These are phyloP conservation scores for Ciconia maguari DNA, from an alignment of 2,113 vertebrate genomes.

Conservation along the genomic window DNA sequence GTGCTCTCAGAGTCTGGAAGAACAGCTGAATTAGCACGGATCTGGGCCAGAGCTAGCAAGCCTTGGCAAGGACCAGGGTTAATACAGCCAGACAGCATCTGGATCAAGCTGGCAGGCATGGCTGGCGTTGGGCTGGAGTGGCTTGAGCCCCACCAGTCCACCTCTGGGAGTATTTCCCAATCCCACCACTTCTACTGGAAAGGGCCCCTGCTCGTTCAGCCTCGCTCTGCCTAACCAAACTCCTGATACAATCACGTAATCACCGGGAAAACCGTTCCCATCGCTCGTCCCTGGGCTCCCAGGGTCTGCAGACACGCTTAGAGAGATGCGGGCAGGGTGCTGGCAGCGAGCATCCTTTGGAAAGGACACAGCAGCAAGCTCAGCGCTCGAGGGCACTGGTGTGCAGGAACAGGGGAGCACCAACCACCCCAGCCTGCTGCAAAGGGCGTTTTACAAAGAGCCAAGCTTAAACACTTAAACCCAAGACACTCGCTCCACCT, in stretches of 20 bases:
- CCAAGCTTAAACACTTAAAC: neutral
- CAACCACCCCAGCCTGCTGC: neutral
- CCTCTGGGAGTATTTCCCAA: neutral
- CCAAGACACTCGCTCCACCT: neutral
- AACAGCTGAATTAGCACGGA: neutral
- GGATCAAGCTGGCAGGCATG: neutral
- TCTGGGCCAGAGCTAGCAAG: neutral
- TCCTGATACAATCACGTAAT: accelerated
- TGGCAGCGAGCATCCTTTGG: neutral
- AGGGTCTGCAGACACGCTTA: neutral
- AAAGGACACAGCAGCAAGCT: neutral
- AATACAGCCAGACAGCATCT: neutral
- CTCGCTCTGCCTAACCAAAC: neutral
- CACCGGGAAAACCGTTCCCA: accelerated
- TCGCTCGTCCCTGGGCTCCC: accelerated
- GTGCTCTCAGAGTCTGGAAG: neutral
- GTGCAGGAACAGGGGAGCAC: neutral
- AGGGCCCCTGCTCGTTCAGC: neutral
- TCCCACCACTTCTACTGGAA: neutral
- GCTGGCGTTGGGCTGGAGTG: accelerated
- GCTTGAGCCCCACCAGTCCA: neutral
- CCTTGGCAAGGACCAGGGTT: neutral
- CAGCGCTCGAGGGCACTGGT: accelerated
- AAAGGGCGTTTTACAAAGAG: too few relatives aligned
- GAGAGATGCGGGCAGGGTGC: neutral